Percentiles rank a stretch among this genome's conserved stretches.
Evolutionary conservation across 2,888 invertebrate genomes (phyloP).

Genomic region (Drosophila pseudotalamancana): DNA sequence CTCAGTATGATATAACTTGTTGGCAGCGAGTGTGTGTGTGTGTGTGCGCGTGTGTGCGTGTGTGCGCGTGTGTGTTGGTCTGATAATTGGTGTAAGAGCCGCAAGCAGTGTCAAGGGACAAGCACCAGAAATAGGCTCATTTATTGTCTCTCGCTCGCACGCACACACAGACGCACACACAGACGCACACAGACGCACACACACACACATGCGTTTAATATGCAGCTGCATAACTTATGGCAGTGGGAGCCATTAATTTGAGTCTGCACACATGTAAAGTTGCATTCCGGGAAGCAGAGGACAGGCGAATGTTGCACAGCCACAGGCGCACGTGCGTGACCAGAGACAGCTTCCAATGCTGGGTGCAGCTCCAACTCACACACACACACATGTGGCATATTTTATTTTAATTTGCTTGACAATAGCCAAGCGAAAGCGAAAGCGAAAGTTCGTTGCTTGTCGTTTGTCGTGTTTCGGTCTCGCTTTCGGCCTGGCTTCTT

Average conservation of each 20-base stretch:
- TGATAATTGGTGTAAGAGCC: constrained; percentile 79
- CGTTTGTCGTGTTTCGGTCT: neutral
- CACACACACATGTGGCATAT: constrained; percentile 34
- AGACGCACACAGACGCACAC: neutral
- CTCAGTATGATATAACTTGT: constrained; percentile 66
- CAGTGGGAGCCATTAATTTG: constrained; percentile 76
- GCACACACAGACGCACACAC: constrained; percentile 3
- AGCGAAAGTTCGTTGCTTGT: constrained; percentile 36
- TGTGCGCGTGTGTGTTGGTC: constrained; percentile 33
- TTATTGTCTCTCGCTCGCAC: constrained; percentile 1
- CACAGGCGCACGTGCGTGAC: constrained; percentile 79
- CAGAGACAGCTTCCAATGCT: constrained; percentile 20
- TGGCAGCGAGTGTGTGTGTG: constrained; percentile 1
- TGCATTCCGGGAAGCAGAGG: neutral
- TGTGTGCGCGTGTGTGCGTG: constrained; percentile 3
- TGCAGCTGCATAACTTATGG: constrained; percentile 79
- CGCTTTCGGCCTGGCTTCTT: constrained; percentile 22
- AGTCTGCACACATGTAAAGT: constrained; percentile 30
- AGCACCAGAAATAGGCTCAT: constrained; percentile 23
- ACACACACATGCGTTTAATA: constrained; percentile 60
- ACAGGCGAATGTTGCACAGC: constrained; percentile 65
- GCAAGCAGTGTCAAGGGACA: constrained; percentile 53
- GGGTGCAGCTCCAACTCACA: constrained; percentile 21
- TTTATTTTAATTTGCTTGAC: constrained; percentile 78
- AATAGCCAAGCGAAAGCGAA: constrained; percentile 48